Conservation (phyloP, 2,888 invertebrate species). For the Lochmaea crataegi region DNA sequence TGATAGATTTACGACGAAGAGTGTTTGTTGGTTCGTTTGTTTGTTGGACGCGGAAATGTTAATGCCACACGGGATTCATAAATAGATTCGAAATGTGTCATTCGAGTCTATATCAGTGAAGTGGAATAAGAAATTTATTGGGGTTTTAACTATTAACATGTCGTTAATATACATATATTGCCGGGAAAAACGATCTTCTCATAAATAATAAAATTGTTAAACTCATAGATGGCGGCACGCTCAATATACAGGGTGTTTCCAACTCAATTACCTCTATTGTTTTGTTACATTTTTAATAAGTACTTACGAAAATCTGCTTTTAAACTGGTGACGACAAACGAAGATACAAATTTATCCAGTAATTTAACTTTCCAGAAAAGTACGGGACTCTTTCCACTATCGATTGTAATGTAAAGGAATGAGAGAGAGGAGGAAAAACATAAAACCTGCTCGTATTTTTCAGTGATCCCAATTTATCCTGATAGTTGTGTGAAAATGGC, state of each 20-base stretch:
- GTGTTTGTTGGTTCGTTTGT: slow-evolving; percentile 31
- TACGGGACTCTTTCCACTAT: background rate
- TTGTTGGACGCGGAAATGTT: slow-evolving; percentile 49
- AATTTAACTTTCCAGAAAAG: slow-evolving; percentile 14
- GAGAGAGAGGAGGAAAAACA: slow-evolving; percentile 15
- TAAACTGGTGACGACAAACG: too few species aligned
- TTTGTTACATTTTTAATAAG: too few species aligned
- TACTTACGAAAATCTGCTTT: too few species aligned
- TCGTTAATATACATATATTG: too few species aligned
- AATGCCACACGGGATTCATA: slow-evolving; percentile 46
- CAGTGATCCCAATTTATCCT: slow-evolving; percentile 53
- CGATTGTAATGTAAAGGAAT: background rate
- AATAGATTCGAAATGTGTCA: slow-evolving; percentile 45
- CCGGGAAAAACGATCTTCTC: too few species aligned
- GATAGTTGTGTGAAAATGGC: slow-evolving; percentile 53
- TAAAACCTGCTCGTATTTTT: slow-evolving; percentile 44
- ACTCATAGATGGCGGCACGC: too few species aligned
- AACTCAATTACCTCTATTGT: too few species aligned
- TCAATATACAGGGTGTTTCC: too few species aligned
- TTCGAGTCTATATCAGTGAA: slow-evolving; percentile 23
- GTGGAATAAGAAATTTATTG: slow-evolving; percentile 2
- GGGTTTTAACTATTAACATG: background rate
- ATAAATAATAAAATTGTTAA: too few species aligned
- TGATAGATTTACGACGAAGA: slow-evolving; percentile 56
- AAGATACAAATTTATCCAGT: too few species aligned